phyloP scores from a whole-genome alignment of 2,113 vertebrate genomes.

The Sciurus niger region DNA sequence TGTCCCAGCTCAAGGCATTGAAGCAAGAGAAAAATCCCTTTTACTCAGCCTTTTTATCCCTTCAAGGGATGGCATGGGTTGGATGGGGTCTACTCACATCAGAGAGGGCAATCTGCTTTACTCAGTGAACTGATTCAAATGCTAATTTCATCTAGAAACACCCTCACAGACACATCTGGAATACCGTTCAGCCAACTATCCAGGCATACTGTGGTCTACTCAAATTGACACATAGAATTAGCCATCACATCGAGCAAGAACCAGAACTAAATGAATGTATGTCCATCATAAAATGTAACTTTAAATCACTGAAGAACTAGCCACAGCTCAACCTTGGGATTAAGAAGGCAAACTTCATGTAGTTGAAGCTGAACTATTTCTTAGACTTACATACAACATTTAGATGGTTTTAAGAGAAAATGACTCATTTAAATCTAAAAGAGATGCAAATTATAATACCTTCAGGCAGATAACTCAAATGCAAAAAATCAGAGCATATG shows the following conservation, averaged over 20 bases:
- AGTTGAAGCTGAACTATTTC: neutral
- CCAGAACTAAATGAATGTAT: neutral
- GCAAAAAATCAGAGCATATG: neutral
- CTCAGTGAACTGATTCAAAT: neutral
- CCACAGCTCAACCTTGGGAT: neutral
- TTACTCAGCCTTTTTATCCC: neutral
- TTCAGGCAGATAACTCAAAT: neutral
- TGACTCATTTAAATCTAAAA: neutral
- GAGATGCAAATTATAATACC: neutral
- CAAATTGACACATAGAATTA: neutral
- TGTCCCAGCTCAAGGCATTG: neutral
- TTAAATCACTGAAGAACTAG: neutral
- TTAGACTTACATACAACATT: neutral
- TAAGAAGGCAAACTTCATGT: neutral
- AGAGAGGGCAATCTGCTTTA: neutral
- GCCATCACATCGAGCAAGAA: neutral
- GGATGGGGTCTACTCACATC: neutral
- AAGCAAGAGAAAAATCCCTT: neutral
- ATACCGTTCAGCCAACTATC: neutral
- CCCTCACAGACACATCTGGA: neutral
- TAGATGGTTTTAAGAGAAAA: slow-evolving; percentile 8
- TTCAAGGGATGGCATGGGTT: neutral
- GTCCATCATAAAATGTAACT: neutral
- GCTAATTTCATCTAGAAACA: neutral
- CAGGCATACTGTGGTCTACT: neutral